Conservation (phyloP, 2,113 vertebrate genomes). For the Amblyopsis rosae region DNA sequence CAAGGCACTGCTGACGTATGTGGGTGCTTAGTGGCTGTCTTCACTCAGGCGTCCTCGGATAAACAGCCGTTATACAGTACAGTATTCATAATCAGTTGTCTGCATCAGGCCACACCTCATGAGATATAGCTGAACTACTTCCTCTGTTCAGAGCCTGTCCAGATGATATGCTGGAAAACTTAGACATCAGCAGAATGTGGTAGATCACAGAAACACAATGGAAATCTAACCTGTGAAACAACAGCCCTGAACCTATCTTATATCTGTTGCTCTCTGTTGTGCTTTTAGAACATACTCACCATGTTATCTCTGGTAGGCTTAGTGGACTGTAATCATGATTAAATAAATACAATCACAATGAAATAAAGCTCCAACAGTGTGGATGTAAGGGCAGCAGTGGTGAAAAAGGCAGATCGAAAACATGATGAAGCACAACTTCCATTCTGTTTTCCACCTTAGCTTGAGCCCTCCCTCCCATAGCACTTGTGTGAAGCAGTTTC, state of each 20-base stretch:
- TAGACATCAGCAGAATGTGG: neutral
- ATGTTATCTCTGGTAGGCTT: neutral
- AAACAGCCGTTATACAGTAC: too few relatives aligned
- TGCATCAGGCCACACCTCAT: neutral
- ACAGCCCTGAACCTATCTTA: neutral
- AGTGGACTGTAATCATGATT: neutral
- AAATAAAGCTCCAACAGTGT: conserved; percentile 1
- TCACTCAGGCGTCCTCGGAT: too few relatives aligned
- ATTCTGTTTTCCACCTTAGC: conserved; percentile 25
- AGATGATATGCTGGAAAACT: conserved; percentile 11
- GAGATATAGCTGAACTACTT: neutral
- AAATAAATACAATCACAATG: neutral
- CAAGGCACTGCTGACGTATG: too few relatives aligned
- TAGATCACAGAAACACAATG: neutral
- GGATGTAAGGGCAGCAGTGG: neutral
- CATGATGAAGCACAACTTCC: neutral
- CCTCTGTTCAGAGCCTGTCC: conserved; percentile 11
- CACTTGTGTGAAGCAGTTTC: conserved; percentile 66
- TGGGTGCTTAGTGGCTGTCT: too few relatives aligned
- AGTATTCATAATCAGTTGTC: neutral
- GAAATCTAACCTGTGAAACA: neutral
- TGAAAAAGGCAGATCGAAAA: conserved; percentile 18
- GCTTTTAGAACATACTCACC: neutral
- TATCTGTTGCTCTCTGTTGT: neutral
- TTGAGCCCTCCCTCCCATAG: conserved; percentile 28